phyloP scores from a whole-genome alignment of 2,113 vertebrate genomes.

The Agapornis roseicollis region DNA sequence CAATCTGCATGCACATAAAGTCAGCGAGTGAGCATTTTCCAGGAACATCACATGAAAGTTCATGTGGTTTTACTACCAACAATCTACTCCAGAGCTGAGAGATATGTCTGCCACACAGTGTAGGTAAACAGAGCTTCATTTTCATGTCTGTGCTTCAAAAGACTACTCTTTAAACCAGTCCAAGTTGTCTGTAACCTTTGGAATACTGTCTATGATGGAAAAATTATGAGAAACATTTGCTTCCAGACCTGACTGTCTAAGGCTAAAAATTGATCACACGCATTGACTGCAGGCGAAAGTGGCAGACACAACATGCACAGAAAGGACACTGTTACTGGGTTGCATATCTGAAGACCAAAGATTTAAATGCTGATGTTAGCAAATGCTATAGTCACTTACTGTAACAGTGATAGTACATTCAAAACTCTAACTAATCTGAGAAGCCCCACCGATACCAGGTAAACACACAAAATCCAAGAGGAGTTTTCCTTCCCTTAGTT shows the following conservation, averaged over 20 bases:
- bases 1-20: background rate
- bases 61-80: slow-evolving; percentile 1
- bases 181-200: background rate
- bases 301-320: fast-evolving
- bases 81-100: background rate
- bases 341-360: background rate
- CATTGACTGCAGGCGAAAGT: background rate
- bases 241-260: background rate
- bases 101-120: background rate
- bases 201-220: background rate
- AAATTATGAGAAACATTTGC: background rate
- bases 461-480: background rate
- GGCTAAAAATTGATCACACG: background rate
- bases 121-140: slow-evolving; percentile 21
- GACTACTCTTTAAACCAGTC: background rate
- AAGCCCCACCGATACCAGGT: background rate
- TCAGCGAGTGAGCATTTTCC: background rate
- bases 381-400: background rate
- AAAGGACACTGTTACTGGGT: background rate
- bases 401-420: background rate
- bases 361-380: background rate
- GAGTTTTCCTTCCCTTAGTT: background rate
- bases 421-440: background rate
- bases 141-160: background rate
- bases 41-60: background rate